Evolutionary conservation across 2,113 vertebrate species (phyloP), one percentile per base, ranked within the genome.

Genomic region (Phalacrocorax brasilianus): DNA sequence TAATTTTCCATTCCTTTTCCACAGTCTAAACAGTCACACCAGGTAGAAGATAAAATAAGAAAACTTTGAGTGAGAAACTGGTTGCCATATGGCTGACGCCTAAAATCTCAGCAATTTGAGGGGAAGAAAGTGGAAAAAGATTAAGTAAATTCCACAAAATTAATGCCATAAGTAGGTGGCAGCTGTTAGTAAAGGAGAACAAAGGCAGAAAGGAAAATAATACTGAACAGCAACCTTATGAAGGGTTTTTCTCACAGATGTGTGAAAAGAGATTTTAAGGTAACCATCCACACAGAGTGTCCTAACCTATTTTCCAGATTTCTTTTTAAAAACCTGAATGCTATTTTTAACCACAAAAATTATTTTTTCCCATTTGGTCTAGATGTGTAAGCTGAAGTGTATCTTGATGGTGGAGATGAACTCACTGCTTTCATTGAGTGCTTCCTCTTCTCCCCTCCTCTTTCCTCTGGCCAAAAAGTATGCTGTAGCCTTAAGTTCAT

Each of bases 51-150:
- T 85, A 95, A 91, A 92, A 80, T 91, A 73, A 80, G 71, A 94
- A 72, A 76, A 85, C 35, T 95, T 86, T 40, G 68, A 91, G 26
- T 75, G 77, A 90, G 24, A 76, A 82, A 67, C 42, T 58, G 53
- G 47, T 92, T 4, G n/a, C 96, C 95, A 93, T 97, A 94, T 97
- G 96, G 93, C 80, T 95, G 85, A 93, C 30, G 62, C 91, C 74
- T 92, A 94, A 95, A 95, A 96, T 96, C 80, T 90, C 50, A 22
- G 85, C 93, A 95, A 89, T 97, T 97, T 96, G 67, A 97, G 24
- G 21, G 83, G 80, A 97, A 68, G 80, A 96, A 96, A 92, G 59
- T 84, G 32, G 45, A 53, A 78, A 85, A 95, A 70, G n/a, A 90
- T 92, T 53, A 89, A 97, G 84, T 87, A 75, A 95, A 94, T 79